These are phyloP conservation scores for Micromys minutus DNA, from an alignment of 2,113 vertebrate species.

Conservation along the genomic window DNA sequence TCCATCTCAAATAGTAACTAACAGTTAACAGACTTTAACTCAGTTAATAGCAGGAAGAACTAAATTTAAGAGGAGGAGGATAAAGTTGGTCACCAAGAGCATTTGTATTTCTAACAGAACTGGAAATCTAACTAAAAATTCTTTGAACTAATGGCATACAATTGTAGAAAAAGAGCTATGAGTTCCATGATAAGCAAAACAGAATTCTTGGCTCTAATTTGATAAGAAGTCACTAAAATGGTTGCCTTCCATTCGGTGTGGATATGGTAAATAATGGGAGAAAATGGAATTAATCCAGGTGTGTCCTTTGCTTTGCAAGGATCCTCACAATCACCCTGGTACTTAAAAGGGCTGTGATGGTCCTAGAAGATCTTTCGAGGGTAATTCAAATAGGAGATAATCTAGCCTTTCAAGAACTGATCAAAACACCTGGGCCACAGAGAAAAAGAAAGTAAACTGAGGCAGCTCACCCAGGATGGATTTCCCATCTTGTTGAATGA, in stretches of 20 bases:
- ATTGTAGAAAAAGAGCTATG: not conserved
- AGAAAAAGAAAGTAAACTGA: not conserved
- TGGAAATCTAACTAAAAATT: constrained; percentile 44
- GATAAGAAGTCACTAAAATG: not conserved
- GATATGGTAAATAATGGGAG: not conserved
- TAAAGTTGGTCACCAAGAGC: not conserved
- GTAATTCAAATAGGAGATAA: not conserved
- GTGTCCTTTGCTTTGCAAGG: too few relatives aligned
- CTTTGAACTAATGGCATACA: not conserved
- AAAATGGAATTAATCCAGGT: not conserved
- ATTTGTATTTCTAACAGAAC: not conserved
- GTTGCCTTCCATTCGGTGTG: not conserved
- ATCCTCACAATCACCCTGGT: not conserved
- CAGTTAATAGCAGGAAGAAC: not conserved
- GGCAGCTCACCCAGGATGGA: not conserved
- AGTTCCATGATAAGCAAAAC: not conserved
- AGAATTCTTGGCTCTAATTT: not conserved
- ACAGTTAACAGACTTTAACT: not conserved
- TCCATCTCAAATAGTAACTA: not conserved
- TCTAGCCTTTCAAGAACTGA: not conserved
- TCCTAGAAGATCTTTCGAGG: too few relatives aligned
- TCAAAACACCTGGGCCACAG: not conserved
- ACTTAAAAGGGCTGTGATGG: not conserved
- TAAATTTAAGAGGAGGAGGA: not conserved
- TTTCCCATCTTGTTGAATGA: not conserved